Evolutionary conservation across 2,888 invertebrate species (phyloP).

Genomic region (Diogma glabrata): DNA sequence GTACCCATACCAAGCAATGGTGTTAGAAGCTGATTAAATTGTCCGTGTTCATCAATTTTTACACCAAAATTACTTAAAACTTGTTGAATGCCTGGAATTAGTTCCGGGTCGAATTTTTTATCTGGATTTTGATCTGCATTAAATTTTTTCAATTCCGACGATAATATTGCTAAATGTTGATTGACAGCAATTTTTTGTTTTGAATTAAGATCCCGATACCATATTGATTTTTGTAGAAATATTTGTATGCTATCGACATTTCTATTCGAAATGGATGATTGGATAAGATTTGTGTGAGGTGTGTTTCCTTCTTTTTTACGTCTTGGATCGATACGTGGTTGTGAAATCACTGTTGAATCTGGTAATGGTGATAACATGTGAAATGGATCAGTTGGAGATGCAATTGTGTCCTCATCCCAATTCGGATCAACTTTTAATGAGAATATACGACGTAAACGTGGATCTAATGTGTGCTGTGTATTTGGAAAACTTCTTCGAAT

Average conservation of each 20-base stretch:
- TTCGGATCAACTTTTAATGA: constrained; percentile 51
- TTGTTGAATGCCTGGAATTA: constrained; percentile 42
- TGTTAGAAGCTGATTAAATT: constrained; percentile 31
- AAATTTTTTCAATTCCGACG: constrained; percentile 47
- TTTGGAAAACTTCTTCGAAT: constrained; percentile 59
- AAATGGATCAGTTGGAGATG: constrained; percentile 30
- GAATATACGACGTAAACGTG: constrained; percentile 55
- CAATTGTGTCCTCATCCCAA: constrained; percentile 36
- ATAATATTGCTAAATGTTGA: constrained; percentile 51
- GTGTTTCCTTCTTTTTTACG: constrained; percentile 22
- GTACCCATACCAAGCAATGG: constrained; percentile 15
- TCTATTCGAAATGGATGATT: neutral
- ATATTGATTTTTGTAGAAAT: constrained; percentile 52
- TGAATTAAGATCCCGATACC: constrained; percentile 59
- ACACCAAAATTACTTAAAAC: constrained; percentile 52
- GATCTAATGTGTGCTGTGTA: constrained; percentile 57
- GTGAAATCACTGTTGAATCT: constrained; percentile 2
- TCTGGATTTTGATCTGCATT: constrained; percentile 45
- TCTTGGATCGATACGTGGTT: constrained; percentile 30
- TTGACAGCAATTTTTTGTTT: constrained; percentile 61
- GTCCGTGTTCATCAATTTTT: constrained; percentile 45
- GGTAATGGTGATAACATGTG: neutral
- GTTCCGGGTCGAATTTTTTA: constrained; percentile 42
- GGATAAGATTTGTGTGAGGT: neutral
- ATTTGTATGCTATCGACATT: constrained; percentile 44